These are phyloP conservation scores for Meloidogyne exigua DNA, from an alignment of 1,140 invertebrate genomes.

Conservation along the genomic window DNA sequence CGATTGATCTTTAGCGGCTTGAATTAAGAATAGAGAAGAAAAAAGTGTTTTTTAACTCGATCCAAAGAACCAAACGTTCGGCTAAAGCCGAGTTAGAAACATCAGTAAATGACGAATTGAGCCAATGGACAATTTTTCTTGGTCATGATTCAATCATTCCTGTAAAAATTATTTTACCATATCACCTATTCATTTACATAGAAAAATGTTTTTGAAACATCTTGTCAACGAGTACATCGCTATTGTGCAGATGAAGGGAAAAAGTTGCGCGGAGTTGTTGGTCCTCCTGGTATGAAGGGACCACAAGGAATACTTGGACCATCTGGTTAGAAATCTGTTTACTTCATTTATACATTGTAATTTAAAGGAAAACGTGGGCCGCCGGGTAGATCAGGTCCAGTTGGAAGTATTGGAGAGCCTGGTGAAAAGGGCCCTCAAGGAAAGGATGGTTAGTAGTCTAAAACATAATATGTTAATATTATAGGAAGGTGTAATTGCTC, in stretches of 20 bases:
- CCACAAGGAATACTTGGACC: constrained; percentile 42
- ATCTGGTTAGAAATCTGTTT: constrained; percentile 16
- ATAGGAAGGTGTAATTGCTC: constrained; percentile 57
- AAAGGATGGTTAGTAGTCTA: constrained; percentile 35
- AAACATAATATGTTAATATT: neutral
- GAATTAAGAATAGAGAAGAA: constrained; percentile 13
- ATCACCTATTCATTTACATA: constrained; percentile 10
- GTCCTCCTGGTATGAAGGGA: constrained; percentile 35
- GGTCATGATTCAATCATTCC: constrained; percentile 63
- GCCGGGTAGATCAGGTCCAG: constrained; percentile 45
- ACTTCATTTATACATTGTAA: neutral
- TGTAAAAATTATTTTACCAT: constrained; percentile 29
- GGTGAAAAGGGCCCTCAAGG: constrained; percentile 57
- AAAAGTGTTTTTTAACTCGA: neutral
- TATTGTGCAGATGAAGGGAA: constrained; percentile 59
- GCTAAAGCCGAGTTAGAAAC: neutral
- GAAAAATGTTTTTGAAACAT: constrained; percentile 61
- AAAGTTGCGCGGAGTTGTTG: constrained; percentile 55
- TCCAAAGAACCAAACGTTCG: constrained; percentile 6
- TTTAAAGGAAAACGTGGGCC: constrained; percentile 32
- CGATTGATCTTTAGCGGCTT: neutral
- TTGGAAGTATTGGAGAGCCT: constrained; percentile 44
- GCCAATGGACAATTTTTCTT: constrained; percentile 58
- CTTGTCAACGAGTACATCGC: constrained; percentile 56
- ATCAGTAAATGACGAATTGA: constrained; percentile 40